Evolutionary conservation across 2,888 invertebrate species (phyloP).

Genomic region (Gryllus longicercus): DNA sequence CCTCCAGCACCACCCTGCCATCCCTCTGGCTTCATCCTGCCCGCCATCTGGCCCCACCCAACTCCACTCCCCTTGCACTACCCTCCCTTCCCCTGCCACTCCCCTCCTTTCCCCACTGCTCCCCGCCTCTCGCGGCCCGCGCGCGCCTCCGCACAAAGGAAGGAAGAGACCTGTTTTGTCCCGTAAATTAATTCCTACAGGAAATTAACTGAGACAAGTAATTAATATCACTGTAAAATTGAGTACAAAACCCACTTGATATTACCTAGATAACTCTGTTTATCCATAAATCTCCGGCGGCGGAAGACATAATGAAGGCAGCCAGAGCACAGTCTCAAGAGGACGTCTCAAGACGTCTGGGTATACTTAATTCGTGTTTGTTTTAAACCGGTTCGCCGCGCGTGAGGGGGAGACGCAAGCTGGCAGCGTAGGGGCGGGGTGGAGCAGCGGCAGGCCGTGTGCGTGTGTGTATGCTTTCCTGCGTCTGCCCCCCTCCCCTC

Average conservation of each 20-base stretch:
- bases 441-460: no score
- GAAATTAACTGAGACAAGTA: constrained; percentile 10
- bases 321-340: background rate
- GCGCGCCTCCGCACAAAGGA: background rate
- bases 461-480: background rate
- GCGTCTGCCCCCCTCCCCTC: no score
- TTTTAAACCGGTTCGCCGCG: background rate
- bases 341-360: background rate
- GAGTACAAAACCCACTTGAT: constrained; percentile 11
- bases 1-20: no score
- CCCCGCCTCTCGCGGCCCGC: background rate
- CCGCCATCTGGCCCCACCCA: no score
- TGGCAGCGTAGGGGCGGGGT: no score
- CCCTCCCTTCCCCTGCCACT: no score
- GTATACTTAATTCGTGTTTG: background rate
- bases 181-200: constrained; percentile 1
- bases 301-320: background rate
- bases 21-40: no score
- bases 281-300: background rate
- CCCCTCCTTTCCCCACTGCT: background rate
- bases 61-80: no score
- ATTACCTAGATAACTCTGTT: constrained; percentile 10
- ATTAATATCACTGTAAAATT: constrained; percentile 2
- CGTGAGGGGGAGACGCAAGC: background rate
- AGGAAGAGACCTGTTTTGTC: constrained; percentile 17